Conservation (phyloP, 2,113 vertebrate genomes). For the Colistium nudipinnis region DNA sequence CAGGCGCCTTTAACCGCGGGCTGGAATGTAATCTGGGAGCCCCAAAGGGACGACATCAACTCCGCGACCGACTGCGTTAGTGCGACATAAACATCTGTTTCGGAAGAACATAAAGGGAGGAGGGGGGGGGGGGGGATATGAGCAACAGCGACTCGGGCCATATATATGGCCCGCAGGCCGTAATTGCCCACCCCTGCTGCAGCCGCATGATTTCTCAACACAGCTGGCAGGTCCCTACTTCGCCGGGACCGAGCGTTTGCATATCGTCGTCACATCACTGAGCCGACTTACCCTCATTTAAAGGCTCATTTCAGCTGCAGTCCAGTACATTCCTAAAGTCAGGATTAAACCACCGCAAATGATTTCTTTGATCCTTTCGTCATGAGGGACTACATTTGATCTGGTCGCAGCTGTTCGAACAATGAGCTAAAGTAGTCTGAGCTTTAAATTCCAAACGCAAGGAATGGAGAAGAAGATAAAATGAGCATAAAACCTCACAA, state of each 20-base stretch:
- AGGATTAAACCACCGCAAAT: slow-evolving; percentile 19
- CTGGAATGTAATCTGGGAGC: too few relatives aligned
- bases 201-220: slow-evolving; percentile 21
- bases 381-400: slow-evolving; percentile 18
- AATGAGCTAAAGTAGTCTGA: too few relatives aligned
- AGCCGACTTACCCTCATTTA: slow-evolving; percentile 51
- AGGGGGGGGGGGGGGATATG: too few relatives aligned
- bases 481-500: background rate
- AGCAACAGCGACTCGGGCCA: too few relatives aligned
- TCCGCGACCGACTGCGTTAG: too few relatives aligned
- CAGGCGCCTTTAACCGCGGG: too few relatives aligned
- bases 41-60: too few relatives aligned
- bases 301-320: slow-evolving; percentile 41
- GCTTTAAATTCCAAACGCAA: background rate
- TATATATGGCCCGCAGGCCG: too few relatives aligned
- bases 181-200: too few relatives aligned
- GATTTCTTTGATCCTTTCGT: background rate
- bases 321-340: slow-evolving; percentile 39
- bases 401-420: background rate
- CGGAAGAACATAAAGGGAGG: too few relatives aligned
- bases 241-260: slow-evolving; percentile 26
- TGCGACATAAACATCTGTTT: too few relatives aligned
- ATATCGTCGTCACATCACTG: slow-evolving; percentile 51
- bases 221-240: slow-evolving; percentile 43
- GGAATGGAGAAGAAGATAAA: background rate